Conservation (phyloP, 2,888 invertebrate species). For the Eupelmus urozonus region DNA sequence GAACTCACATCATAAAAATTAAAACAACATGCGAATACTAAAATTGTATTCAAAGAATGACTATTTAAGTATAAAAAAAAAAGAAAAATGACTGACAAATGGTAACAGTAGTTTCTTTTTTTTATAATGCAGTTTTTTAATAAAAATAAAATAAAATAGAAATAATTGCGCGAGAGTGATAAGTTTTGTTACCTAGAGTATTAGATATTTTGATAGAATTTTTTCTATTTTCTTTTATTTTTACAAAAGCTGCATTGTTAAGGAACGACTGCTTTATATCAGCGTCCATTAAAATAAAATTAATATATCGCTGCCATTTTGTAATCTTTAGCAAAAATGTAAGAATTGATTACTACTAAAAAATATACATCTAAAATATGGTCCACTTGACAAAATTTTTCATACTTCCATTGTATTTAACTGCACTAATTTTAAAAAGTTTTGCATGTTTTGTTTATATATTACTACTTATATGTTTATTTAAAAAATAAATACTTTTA, state of each 20-base stretch:
- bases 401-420: constrained; percentile 40
- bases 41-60: constrained; percentile 41
- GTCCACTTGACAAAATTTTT: constrained; percentile 41
- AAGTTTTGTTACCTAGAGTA: constrained; percentile 44
- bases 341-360: constrained; percentile 44
- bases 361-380: constrained; percentile 52
- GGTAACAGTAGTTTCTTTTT: constrained; percentile 40
- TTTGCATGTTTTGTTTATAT: constrained; percentile 41
- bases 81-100: constrained; percentile 44
- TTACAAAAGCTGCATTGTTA: constrained; percentile 52
- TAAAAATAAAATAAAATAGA: constrained; percentile 42
- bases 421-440: constrained; percentile 24
- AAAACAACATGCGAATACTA: constrained; percentile 34
- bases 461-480: constrained; percentile 41
- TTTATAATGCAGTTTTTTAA: constrained; percentile 31
- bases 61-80: constrained; percentile 33
- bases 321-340: constrained; percentile 61
- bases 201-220: constrained; percentile 48
- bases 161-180: constrained; percentile 10
- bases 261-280: constrained; percentile 48
- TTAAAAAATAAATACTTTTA: constrained; percentile 43
- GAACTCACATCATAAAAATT: constrained; percentile 32
- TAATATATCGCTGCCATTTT: constrained; percentile 72
- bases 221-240: constrained; percentile 50
- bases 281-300: constrained; percentile 60